Evolutionary conservation across 2,113 vertebrate genomes (phyloP), one percentile per base, ranked within the genome.

Genomic region (Thunnus maccoyii): DNA sequence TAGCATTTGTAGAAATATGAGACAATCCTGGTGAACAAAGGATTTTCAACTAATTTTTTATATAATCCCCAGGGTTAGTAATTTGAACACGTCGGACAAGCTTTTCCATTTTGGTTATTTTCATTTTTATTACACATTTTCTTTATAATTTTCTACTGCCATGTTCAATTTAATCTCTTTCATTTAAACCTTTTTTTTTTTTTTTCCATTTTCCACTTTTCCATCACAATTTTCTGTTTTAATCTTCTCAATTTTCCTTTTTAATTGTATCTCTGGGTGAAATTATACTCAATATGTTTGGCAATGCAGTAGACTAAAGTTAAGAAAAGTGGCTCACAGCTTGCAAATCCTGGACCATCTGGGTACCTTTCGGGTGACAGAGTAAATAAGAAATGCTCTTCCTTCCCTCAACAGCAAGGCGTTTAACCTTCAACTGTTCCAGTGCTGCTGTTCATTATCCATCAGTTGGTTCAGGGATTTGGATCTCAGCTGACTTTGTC

Each of bases 401-500:
- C 11, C n/a, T 14, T 36, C 20, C n/a, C 11, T 54, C 20, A 44
- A n/a, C 18, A 68, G 51, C 68, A 69, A 51, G 73, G 36, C 63
- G 61, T 78, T 76, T 60, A 55, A 51, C 20, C 32, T 75, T 65
- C 17, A 70, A 18, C 8, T 64, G 51, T 7, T 67, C 0, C 22
- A 36, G 17, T 20, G 11, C n/a, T 7, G 5, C 16, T 25, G 44
- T 47, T 51, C 5, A 72, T 51, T 13, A 18, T 41, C 32, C 41
- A 50, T 6, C 2, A 14, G 12, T 58, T 68, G 13, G 10, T 62
- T 57, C 36, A 51, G 15, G 18, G 1, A 20, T 58, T 72, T 36
- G 36, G 17, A 46, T 78, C 56, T 71, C 64, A 61, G 41, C 13
- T 64, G 66, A 36, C 16, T 67, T 70, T 44, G 8, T 58, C 16